Base-by-base conservation (phyloP, 2,888 invertebrate species). In the Fissipunctia ypsillon region DNA sequence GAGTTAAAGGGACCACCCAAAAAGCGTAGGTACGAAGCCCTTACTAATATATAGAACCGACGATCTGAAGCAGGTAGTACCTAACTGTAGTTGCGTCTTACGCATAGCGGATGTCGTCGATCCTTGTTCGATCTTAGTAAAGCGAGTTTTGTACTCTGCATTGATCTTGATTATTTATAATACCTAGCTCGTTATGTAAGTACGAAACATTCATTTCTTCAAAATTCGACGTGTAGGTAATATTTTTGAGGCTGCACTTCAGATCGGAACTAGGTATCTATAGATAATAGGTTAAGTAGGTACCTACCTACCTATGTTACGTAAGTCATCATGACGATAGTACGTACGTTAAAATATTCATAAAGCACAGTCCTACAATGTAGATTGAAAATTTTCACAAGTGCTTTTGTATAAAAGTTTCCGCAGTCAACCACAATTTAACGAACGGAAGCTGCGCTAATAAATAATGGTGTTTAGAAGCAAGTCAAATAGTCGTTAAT, bases 1-100 rank as follows among this genome's bases (percentile, higher is more conserved):
- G 9, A 76, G 38, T 25, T 45, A 61, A 50, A 81, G 71, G 61
- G 43, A 41, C 50, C 63, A 56, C 61, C 48, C 41, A 35, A 41
- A 14, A 31, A 41, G 22, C 28, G 3, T 70, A n/a, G n/a, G n/a
- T n/a, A 48, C 12, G 16, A 54, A 57, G 7, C 54, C 45, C 25
- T 66, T 52, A 19, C 48, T 54, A 19, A 9, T 41, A 9, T 41
- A 35, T 48, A 25, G 16, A 57, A 35, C 52, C 22, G 9, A 25
- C 31, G 14, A 56, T 31, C 28, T 41, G 16, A 63, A 25, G 41
- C n/a, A 57, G 31, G 10, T 31, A n/a, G n/a, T n/a, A n/a, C n/a
- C n/a, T n/a, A 28, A 43, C 41, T 31, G 28, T 38, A 50, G 43
- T 19, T 25, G 16, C 6, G 7, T 50, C 25, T 45, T 69, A 57